These are phyloP conservation scores for Lophius piscatorius DNA, from an alignment of 2,113 vertebrate genomes.

Conservation along the genomic window DNA sequence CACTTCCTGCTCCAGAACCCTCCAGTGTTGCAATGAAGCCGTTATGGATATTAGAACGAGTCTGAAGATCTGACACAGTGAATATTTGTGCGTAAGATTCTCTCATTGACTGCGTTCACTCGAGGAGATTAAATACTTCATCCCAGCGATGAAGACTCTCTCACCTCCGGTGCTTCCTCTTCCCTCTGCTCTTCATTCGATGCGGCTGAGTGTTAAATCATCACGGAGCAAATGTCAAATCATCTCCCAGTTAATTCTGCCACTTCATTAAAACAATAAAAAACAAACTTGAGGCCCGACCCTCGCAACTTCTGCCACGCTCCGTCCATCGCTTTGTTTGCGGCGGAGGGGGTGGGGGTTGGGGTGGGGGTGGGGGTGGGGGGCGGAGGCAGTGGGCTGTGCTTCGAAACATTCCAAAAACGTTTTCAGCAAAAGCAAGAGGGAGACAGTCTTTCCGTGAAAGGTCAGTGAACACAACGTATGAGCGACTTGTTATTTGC, in stretches of 20 bases:
- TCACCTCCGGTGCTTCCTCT: too few relatives aligned
- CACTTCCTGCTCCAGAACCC: too few relatives aligned
- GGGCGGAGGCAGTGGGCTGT: background rate
- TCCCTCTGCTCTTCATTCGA: background rate
- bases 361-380: too few relatives aligned
- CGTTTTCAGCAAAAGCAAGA: background rate
- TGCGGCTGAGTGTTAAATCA: slow-evolving; percentile 38
- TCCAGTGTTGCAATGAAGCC: too few relatives aligned
- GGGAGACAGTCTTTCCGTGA: background rate
- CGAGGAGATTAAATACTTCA: too few relatives aligned
- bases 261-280: slow-evolving; percentile 61
- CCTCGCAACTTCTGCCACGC: background rate
- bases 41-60: too few relatives aligned
- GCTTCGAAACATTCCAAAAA: background rate
- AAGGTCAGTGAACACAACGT: background rate
- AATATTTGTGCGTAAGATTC: too few relatives aligned
- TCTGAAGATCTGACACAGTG: too few relatives aligned
- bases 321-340: too few relatives aligned
- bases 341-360: too few relatives aligned
- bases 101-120: too few relatives aligned
- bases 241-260: slow-evolving; percentile 36
- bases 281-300: background rate
- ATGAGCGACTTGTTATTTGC: background rate
- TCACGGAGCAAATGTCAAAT: slow-evolving; percentile 50
- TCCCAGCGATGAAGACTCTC: too few relatives aligned